These are phyloP conservation scores for Hylia prasina DNA, from an alignment of 2,113 vertebrate genomes.

Conservation along the genomic window DNA sequence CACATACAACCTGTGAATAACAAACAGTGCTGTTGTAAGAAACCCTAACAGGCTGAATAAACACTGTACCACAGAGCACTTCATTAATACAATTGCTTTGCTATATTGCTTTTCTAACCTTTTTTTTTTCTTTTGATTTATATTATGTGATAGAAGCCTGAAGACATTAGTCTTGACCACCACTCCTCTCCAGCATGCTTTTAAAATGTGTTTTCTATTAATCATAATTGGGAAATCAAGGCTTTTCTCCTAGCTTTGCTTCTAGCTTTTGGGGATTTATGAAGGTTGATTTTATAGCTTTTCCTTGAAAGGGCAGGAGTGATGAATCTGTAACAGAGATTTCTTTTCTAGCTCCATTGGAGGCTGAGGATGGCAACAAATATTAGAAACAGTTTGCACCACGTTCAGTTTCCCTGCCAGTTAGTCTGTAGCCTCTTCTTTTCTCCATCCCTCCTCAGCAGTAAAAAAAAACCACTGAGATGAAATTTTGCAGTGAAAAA, in stretches of 20 bases:
- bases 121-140: neutral
- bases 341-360: neutral
- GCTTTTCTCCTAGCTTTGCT: neutral
- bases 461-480: neutral
- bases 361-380: neutral
- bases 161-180: neutral
- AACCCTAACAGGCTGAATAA: neutral
- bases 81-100: neutral
- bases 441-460: neutral
- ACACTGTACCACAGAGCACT: neutral
- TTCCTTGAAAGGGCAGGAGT: neutral
- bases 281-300: neutral
- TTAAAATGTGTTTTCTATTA: neutral
- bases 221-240: neutral
- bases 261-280: neutral
- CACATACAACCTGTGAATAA: neutral
- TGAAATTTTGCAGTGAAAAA: neutral
- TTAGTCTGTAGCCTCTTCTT: neutral
- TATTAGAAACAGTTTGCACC: neutral
- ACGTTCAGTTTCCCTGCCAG: fast-evolving
- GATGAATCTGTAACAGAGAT: neutral
- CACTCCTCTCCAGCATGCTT: neutral
- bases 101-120: neutral
- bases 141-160: neutral
- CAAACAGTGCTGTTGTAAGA: neutral